A percentile compares a stretch with the other conserved stretches of the same genome.
Conservation (phyloP, 2,797 vertebrate species). For the Potorous gilbertii region DNA sequence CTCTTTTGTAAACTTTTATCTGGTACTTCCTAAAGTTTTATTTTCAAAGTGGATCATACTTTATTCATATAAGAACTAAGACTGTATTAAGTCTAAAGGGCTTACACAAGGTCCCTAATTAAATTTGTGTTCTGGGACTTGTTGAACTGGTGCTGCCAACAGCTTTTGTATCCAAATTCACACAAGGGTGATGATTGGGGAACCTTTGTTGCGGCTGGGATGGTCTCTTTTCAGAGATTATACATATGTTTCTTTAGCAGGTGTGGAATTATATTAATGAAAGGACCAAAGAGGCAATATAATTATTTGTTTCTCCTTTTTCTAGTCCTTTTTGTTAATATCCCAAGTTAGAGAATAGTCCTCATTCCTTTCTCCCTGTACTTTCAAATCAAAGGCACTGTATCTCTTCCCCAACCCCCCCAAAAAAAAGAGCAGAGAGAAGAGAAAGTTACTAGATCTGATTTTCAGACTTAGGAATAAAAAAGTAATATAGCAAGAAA, state of each 20-base stretch:
- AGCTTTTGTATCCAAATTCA: background rate
- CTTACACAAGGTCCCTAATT: background rate
- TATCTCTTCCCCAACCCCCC: background rate
- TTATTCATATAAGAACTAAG: background rate
- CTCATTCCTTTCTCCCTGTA: background rate
- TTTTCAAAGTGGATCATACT: background rate
- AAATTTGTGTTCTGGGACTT: background rate
- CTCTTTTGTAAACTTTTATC: background rate
- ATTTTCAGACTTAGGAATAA: background rate
- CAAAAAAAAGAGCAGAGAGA: background rate
- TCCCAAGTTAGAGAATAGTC: background rate
- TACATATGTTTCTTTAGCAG: accelerated
- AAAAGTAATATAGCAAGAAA: no score
- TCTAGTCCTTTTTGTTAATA: background rate
- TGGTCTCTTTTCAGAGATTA: background rate
- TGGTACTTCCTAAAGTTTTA: background rate
- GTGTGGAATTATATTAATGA: background rate
- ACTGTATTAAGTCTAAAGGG: background rate
- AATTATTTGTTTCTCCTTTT: background rate
- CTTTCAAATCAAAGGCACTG: background rate
- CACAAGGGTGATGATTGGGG: background rate
- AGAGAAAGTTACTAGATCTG: background rate
- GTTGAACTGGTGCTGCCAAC: accelerated
- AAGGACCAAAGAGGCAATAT: background rate
- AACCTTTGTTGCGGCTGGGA: background rate